These are phyloP conservation scores for Zophobas morio DNA, from an alignment of 1,140 invertebrate genomes.

Conservation along the genomic window DNA sequence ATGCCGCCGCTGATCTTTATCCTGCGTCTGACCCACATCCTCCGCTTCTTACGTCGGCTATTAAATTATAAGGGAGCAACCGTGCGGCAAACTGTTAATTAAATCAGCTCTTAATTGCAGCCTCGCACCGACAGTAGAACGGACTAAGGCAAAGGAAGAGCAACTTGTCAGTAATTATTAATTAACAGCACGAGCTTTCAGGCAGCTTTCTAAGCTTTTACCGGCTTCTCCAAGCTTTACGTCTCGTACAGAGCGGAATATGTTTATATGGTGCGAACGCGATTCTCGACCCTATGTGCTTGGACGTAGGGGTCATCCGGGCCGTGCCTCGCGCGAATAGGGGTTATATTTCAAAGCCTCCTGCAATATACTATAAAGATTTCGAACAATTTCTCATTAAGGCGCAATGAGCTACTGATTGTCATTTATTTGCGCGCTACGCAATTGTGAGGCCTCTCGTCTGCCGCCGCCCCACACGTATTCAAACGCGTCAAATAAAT, in stretches of 20 bases:
- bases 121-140: conserved; percentile 58
- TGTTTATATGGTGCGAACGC: conserved; percentile 41
- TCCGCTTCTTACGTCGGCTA: conserved; percentile 22
- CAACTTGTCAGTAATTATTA: conserved; percentile 71
- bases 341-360: conserved; percentile 54
- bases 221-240: conserved; percentile 67
- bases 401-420: conserved; percentile 64
- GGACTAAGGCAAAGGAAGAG: conserved; percentile 67
- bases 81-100: conserved; percentile 65
- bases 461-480: conserved; percentile 54
- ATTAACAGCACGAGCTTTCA: conserved; percentile 70
- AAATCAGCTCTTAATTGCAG: conserved; percentile 65
- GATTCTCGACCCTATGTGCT: conserved; percentile 18
- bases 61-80: conserved; percentile 64
- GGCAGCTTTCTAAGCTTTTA: conserved; percentile 70
- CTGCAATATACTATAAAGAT: conserved; percentile 61
- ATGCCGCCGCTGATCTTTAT: too few species aligned
- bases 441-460: conserved; percentile 63
- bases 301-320: background rate
- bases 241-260: conserved; percentile 53
- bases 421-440: conserved; percentile 63
- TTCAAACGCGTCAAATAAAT: conserved; percentile 62
- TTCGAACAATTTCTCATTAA: conserved; percentile 66
- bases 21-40: too few species aligned
- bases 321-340: conserved; percentile 7